These are phyloP conservation scores for Metopia argyrocephala DNA, from an alignment of 2,888 invertebrate species.

Conservation along the genomic window DNA sequence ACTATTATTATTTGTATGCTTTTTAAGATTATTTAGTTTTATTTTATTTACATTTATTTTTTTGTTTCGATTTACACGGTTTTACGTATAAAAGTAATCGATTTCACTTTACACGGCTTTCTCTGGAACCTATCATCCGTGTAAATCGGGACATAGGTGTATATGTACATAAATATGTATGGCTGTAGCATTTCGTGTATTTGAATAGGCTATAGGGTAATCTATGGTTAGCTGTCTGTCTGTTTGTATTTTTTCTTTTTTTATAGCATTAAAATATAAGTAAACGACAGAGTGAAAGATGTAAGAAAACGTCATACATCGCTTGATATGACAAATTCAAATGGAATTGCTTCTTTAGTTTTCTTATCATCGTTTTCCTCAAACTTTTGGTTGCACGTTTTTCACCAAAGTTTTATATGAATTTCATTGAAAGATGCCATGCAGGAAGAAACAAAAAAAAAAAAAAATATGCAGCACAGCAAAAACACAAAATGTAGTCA, in stretches of 20 bases:
- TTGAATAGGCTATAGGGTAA: not conserved
- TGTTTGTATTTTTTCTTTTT: not conserved
- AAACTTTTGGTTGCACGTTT: not conserved
- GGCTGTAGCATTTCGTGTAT: not conserved
- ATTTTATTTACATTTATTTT: no score
- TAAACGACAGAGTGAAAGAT: conserved; percentile 13
- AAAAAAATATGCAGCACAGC: not conserved
- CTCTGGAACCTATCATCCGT: no score
- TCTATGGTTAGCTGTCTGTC: not conserved
- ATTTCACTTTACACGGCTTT: no score
- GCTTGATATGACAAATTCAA: conserved; percentile 72
- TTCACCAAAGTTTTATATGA: not conserved
- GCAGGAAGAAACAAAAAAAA: conserved; percentile 30
- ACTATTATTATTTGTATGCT: no score
- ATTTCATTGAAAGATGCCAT: conserved; percentile 42
- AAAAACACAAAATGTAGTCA: conserved; percentile 9
- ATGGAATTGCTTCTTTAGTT: conserved; percentile 70
- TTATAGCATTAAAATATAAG: not conserved
- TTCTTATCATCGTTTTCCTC: conserved; percentile 16
- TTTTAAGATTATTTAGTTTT: no score
- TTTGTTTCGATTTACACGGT: no score
- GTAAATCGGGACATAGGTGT: no score
- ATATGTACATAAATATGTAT: no score
- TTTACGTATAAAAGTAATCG: no score
- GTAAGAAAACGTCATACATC: conserved; percentile 60